Conservation (phyloP, 2,888 invertebrate species). For the Drosophila koepferae region DNA sequence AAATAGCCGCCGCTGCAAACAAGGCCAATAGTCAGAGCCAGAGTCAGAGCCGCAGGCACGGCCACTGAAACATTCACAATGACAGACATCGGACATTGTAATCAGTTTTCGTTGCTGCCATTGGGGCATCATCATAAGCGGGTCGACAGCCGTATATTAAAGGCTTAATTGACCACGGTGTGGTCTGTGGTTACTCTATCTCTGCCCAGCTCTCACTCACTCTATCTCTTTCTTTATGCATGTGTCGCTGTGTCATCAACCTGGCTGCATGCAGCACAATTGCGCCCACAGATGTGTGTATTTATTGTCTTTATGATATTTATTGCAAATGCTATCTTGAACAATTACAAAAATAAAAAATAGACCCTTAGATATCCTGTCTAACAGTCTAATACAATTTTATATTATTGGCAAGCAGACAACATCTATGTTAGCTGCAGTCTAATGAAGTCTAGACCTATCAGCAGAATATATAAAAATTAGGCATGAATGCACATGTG, state of each 20-base stretch:
- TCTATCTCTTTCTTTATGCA: neutral
- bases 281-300: slow-evolving; percentile 29
- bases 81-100: slow-evolving; percentile 21
- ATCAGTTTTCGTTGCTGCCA: slow-evolving; percentile 7
- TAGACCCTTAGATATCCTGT: too few species aligned
- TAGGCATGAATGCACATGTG: too few species aligned
- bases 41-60: neutral
- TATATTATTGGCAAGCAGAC: too few species aligned
- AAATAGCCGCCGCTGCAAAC: slow-evolving; percentile 40
- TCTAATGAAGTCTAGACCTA: too few species aligned
- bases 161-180: slow-evolving; percentile 73
- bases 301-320: slow-evolving; percentile 1
- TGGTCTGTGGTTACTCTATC: slow-evolving; percentile 43
- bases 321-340: neutral
- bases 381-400: too few species aligned
- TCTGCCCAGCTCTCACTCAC: neutral
- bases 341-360: neutral
- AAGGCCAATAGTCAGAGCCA: slow-evolving; percentile 2
- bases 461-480: too few species aligned
- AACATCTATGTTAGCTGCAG: too few species aligned
- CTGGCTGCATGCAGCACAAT: slow-evolving; percentile 13
- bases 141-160: slow-evolving; percentile 61
- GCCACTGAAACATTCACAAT: slow-evolving; percentile 12
- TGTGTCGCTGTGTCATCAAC: slow-evolving; percentile 7
- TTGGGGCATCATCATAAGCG: slow-evolving; percentile 32